Percentiles rank a stretch among this genome's conserved stretches.
Conservation (phyloP, 2,888 invertebrate species). For the Calameuta idolon region DNA sequence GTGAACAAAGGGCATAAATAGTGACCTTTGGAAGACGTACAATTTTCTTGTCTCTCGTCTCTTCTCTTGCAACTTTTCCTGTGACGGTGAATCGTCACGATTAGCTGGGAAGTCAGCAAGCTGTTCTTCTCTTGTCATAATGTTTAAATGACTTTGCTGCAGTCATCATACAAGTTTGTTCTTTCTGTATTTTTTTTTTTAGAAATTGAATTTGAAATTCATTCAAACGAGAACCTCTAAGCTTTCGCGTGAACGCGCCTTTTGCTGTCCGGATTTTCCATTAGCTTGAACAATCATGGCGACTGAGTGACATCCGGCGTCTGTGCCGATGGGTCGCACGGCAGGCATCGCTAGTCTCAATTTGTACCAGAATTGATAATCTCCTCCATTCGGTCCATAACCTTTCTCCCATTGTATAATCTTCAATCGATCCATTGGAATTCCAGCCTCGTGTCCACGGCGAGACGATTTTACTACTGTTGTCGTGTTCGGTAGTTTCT, state of each 20-base stretch:
- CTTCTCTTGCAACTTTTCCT: no score
- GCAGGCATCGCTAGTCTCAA: conserved; percentile 76
- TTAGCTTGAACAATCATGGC: conserved; percentile 63
- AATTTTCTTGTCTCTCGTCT: no score
- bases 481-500: conserved; percentile 62
- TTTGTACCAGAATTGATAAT: conserved; percentile 75
- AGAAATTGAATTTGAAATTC: no score
- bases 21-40: no score
- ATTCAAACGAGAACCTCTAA: conserved; percentile 63
- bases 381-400: conserved; percentile 59
- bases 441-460: conserved; percentile 65
- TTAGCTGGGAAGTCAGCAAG: no score
- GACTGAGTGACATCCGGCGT: conserved; percentile 53
- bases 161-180: no score
- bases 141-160: no score
- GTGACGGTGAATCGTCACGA: no score
- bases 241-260: conserved; percentile 61
- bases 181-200: no score
- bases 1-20: no score
- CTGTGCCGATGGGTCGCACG: conserved; percentile 42
- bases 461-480: conserved; percentile 68
- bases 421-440: conserved; percentile 41
- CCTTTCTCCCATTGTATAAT: conserved; percentile 54
- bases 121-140: no score
- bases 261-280: conserved; percentile 51